Evolutionary conservation across 2,113 vertebrate genomes (phyloP), one percentile per base, ranked within the genome.

Genomic region (Toxostoma redivivum): DNA sequence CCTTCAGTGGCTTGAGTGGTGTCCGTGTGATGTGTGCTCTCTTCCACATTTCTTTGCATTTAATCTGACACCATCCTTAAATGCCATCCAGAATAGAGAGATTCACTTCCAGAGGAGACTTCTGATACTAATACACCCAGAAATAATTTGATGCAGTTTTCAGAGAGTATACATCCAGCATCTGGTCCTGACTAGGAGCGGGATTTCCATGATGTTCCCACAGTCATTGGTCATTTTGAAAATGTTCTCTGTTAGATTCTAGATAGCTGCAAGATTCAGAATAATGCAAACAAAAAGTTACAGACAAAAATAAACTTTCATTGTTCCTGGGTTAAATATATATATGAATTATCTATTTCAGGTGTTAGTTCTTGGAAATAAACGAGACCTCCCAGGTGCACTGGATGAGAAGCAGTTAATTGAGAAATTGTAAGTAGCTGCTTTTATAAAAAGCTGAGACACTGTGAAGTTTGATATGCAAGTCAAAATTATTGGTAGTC

Each of bases 401-500:
- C 90, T 99, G 97, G 99, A 99, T 96, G 99, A 99, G 97, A 99
- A 99, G 93, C 98, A 99, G 94, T 98, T 99, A 90, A 99, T 99
- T 97, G 98, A 99, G 97, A 99, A 98, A 98, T 97, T 99, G 98
- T 99, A 97, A 98, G 98, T 97, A 92, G 18, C n/a, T 30, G 10
- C 13, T 28, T 71, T 19, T 28, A 15, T 70, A 19, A 94, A 94
- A 88, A 58, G 35, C 62, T 89, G 54, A 70, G 12, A 33, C 20
- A 19, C 13, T 91, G 13, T 87, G 47, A 92, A 93, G 74, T 91
- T 64, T 8, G 6, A 21, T 88, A 16, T 27, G 8, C 27, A 61
- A 60, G 31, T 54, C 44, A 79, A 81, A 60, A 62, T 80, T 2
- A 1, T 40, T 73, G 23, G 38, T 50, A 38, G 60, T 94, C n/a